A percentile compares a stretch with the other conserved stretches of the same genome.
These are phyloP conservation scores for Portunus trituberculatus DNA, from an alignment of 1,140 invertebrate genomes.

Conservation along the genomic window DNA sequence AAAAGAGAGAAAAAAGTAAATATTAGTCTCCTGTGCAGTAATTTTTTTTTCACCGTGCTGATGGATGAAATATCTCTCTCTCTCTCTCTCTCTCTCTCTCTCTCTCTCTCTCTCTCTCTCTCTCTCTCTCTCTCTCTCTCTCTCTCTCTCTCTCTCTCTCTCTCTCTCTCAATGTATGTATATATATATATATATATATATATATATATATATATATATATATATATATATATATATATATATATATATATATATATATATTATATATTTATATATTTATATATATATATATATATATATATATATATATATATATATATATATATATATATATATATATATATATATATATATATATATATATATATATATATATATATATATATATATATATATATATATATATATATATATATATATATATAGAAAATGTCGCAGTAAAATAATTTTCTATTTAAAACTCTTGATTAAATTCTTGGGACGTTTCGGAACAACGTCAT, in stretches of 20 bases:
- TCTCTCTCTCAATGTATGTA: too few species aligned
- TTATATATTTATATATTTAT: slow-evolving; percentile 3
- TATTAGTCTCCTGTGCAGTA: not conserved
- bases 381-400: not conserved
- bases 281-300: slow-evolving; percentile 41
- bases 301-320: not conserved
- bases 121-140: too few species aligned
- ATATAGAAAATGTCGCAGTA: too few species aligned
- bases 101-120: too few species aligned
- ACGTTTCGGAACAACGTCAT: too few species aligned
- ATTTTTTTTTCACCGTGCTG: not conserved
- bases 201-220: not conserved
- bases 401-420: not conserved
- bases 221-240: not conserved
- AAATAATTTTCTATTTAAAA: too few species aligned
- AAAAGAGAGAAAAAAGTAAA: not conserved
- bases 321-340: slow-evolving; percentile 1
- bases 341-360: slow-evolving; percentile 43
- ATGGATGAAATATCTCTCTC: not conserved
- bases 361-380: slow-evolving; percentile 17
- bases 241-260: slow-evolving; percentile 33
- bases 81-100: too few species aligned
- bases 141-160: too few species aligned
- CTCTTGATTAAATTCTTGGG: too few species aligned
- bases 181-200: not conserved